A percentile compares a stretch with the other conserved stretches of the same genome.
Conservation (phyloP, 2,888 invertebrate genomes). For the Drosophila hawaiiensis region DNA sequence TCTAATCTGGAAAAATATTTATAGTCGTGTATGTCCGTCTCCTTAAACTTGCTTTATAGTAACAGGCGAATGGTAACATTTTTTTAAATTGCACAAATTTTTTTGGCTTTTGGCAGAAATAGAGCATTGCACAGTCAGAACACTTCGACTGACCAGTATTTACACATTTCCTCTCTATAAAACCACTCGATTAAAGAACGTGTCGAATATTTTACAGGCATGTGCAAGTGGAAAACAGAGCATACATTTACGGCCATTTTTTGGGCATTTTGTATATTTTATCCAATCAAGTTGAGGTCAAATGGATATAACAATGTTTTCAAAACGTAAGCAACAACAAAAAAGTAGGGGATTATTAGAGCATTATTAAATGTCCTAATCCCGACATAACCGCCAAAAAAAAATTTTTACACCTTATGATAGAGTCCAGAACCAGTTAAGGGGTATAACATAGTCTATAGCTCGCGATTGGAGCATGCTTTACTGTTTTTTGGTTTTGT, state of each 20-base stretch:
- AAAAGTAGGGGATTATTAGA: background rate
- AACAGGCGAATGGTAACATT: background rate
- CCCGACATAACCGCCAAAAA: background rate
- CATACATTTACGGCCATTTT: conserved; percentile 32
- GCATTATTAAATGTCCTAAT: background rate
- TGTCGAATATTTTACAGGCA: conserved; percentile 30
- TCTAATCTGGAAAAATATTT: background rate
- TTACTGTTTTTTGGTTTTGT: background rate
- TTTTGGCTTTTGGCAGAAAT: background rate
- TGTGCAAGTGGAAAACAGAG: conserved; percentile 32
- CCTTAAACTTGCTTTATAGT: no score
- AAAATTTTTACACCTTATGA: no score
- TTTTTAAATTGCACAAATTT: accelerated
- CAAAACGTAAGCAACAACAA: background rate
- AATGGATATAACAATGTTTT: background rate
- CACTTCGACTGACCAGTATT: background rate
- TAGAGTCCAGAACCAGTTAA: background rate
- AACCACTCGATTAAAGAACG: conserved; percentile 26
- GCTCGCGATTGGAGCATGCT: background rate
- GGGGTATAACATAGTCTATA: background rate
- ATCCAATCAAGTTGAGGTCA: no score
- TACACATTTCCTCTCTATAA: conserved; percentile 2
- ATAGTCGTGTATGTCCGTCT: background rate
- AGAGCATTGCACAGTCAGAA: background rate
- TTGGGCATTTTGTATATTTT: background rate